These are phyloP conservation scores for Lysandra coridon DNA, from an alignment of 2,888 invertebrate species.

Conservation along the genomic window DNA sequence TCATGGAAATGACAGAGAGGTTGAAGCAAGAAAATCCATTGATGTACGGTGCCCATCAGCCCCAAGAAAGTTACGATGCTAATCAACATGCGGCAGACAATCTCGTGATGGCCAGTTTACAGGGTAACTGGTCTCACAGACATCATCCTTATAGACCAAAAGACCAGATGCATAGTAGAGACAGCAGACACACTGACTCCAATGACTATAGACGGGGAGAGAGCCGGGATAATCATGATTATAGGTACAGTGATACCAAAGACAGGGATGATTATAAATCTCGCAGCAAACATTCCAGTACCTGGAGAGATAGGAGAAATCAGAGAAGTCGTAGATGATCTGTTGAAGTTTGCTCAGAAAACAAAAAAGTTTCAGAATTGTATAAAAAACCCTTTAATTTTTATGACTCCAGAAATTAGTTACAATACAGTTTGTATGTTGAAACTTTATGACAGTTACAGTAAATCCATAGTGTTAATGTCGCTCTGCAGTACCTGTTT, in stretches of 20 bases:
- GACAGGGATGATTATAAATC: constrained; percentile 48
- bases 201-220: constrained; percentile 51
- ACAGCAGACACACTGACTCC: constrained; percentile 50
- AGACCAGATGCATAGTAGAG: constrained; percentile 51
- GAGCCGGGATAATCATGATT: constrained; percentile 39
- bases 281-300: constrained; percentile 45
- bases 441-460: background rate
- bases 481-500: background rate
- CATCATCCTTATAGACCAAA: constrained; percentile 67
- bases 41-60: constrained; percentile 47
- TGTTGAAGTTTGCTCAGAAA: no score
- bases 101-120: constrained; percentile 68
- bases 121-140: constrained; percentile 74
- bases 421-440: background rate
- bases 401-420: background rate
- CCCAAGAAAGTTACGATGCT: constrained; percentile 50
- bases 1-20: constrained; percentile 65
- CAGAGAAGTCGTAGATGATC: constrained; percentile 53
- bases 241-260: constrained; percentile 51
- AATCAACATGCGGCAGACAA: constrained; percentile 39
- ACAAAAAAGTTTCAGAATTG: background rate
- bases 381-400: background rate
- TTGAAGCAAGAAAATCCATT: constrained; percentile 53
- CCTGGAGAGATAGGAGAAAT: constrained; percentile 59
- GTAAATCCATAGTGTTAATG: background rate